Base-by-base conservation (phyloP, 2,113 vertebrate genomes). In the Xiphophorus hellerii region DNA sequence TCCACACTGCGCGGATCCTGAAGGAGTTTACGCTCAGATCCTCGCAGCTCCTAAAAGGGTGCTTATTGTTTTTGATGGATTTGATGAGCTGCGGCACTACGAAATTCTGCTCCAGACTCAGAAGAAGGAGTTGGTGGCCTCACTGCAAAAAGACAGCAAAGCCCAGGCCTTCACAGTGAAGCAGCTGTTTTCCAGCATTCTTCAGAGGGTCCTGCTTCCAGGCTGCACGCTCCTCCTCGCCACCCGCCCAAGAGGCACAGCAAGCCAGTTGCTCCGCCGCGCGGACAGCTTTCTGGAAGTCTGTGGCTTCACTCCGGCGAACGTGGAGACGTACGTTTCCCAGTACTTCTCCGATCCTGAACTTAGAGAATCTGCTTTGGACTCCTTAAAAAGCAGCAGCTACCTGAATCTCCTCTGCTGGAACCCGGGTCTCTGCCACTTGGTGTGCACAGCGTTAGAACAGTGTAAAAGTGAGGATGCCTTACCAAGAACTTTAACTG, bases 21-120 rank as follows among this genome's bases (percentile, higher is more conserved):
- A 93, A 0, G 90, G 93, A 6, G 90, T 97, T 66, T 95, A 95
- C 37, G 62, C 91, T 54, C 93, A 95, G 48, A 76, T 98, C 13
- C 44, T 94, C n/a, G 90, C 89, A 68, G 88, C 91, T 73, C 94
- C 97, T 0, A 87, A 94, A 48, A 95, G 93, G 1, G 93, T 97
- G 8, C 96, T 99, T 72, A 79, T 99, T 28, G 84, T 97, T 66
- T 96, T 98, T 66, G 97, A 99, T n/a, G 94, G 94, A n/a, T 96
- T 97, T 37, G 95, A 96, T 22, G 95, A 94, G n/a, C 84, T 97
- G 2, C 89, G 92, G 0, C 94, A 96, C 37, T 92, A 89, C 28
- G 97, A 97, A 0, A 80, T 89, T 14, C 86, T 93, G 3, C 70
- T 94, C 37, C 95, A 94, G 70, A 65, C 77, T n/a, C 70, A 79